These are phyloP conservation scores for Megalops atlanticus DNA, from an alignment of 2,113 vertebrate species.

Conservation along the genomic window DNA sequence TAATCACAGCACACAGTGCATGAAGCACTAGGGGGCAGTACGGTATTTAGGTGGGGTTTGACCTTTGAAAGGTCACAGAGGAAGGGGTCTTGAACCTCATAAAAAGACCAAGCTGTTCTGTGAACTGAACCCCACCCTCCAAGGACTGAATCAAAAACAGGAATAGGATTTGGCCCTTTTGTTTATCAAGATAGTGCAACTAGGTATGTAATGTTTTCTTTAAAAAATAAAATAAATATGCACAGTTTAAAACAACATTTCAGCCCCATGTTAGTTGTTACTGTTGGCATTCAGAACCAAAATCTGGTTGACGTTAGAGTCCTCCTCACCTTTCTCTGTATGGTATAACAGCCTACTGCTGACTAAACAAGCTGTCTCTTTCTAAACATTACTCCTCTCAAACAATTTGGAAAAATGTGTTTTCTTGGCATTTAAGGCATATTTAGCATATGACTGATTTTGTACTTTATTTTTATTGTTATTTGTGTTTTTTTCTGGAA, in stretches of 20 bases:
- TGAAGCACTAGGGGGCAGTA: constrained; percentile 88
- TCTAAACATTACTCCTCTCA: constrained; percentile 66
- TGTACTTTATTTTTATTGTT: constrained; percentile 74
- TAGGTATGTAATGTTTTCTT: constrained; percentile 73
- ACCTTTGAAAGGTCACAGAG: constrained; percentile 65
- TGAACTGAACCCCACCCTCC: constrained; percentile 40
- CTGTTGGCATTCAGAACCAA: constrained; percentile 67
- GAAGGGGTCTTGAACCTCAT: constrained; percentile 51
- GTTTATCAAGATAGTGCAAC: constrained; percentile 63
- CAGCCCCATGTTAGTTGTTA: constrained; percentile 61
- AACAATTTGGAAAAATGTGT: constrained; percentile 72
- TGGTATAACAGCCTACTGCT: constrained; percentile 53
- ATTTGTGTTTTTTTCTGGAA: constrained; percentile 68
- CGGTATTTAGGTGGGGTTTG: constrained; percentile 75
- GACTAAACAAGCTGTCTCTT: constrained; percentile 54
- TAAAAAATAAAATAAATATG: constrained; percentile 72
- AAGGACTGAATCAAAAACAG: constrained; percentile 54
- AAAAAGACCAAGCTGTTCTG: constrained; percentile 38
- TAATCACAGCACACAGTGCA: background rate
- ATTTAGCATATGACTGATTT: constrained; percentile 81
- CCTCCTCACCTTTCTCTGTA: constrained; percentile 61
- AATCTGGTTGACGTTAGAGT: constrained; percentile 69
- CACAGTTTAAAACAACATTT: constrained; percentile 74
- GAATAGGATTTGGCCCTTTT: constrained; percentile 56
- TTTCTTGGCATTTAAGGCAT: constrained; percentile 72